Percentiles rank a stretch among this genome's conserved stretches.
Conservation (phyloP, 1,140 invertebrate genomes). For the Parapsyche elsis region DNA sequence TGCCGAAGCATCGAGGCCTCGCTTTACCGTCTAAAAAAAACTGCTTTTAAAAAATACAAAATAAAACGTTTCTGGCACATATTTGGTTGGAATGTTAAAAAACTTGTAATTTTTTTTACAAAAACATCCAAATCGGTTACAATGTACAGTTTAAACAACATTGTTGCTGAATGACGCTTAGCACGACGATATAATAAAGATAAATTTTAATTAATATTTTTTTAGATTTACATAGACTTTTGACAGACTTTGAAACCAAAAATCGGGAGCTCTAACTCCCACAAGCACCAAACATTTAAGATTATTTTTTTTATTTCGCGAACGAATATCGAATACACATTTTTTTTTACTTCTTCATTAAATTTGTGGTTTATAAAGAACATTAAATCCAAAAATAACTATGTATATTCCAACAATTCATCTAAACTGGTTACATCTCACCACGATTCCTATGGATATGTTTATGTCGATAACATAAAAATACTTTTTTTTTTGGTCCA, state of each 20-base stretch:
- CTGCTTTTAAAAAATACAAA: constrained; percentile 57
- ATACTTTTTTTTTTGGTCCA: constrained; percentile 60
- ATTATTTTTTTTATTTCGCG: constrained; percentile 47
- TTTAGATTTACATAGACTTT: constrained; percentile 54
- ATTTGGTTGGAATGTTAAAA: constrained; percentile 65
- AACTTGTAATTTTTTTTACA: constrained; percentile 55
- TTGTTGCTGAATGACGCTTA: constrained; percentile 46
- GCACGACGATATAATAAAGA: constrained; percentile 45
- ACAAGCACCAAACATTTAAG: constrained; percentile 55
- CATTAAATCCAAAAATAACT: constrained; percentile 57
- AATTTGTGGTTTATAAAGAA: constrained; percentile 41
- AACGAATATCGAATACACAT: constrained; percentile 41
- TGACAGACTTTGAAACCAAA: constrained; percentile 50
- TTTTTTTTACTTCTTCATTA: constrained; percentile 46
- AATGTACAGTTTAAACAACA: constrained; percentile 53
- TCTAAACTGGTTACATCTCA: constrained; percentile 61
- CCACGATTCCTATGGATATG: constrained; percentile 61
- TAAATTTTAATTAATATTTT: constrained; percentile 42
- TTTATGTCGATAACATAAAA: constrained; percentile 55
- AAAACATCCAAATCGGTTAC: constrained; percentile 47
- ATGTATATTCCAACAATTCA: constrained; percentile 60
- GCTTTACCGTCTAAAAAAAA: constrained; percentile 48
- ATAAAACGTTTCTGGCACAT: constrained; percentile 65
- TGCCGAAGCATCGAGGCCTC: constrained; percentile 33
- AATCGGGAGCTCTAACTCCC: constrained; percentile 53